A percentile compares a stretch with the other conserved stretches of the same genome.
phyloP scores from a whole-genome alignment of 2,888 invertebrate genomes.

The Orchesella flavescens region DNA sequence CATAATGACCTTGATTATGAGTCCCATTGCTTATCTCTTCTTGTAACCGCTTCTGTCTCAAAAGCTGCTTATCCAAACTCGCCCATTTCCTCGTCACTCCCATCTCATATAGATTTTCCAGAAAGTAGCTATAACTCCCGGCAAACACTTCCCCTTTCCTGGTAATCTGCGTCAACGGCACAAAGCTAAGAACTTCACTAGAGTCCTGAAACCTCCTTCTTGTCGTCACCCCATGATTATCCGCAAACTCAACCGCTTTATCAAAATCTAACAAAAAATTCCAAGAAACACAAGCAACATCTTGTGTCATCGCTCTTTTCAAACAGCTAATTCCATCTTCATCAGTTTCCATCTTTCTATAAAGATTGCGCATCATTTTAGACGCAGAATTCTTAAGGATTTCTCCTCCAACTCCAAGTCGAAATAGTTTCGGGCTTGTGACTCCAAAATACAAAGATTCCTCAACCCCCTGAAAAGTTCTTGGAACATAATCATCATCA shows the following conservation, averaged over 20 bases:
- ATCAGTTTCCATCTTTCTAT: neutral
- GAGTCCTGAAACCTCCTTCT: neutral
- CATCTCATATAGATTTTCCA: slow-evolving; percentile 37
- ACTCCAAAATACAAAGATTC: neutral
- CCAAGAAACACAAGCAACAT: slow-evolving; percentile 25
- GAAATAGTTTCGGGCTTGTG: slow-evolving; percentile 12
- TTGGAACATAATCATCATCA: slow-evolving; percentile 1
- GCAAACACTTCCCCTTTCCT: slow-evolving; percentile 5
- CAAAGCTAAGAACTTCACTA: slow-evolving; percentile 5
- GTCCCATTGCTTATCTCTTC: neutral
- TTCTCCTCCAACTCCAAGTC: slow-evolving; percentile 25
- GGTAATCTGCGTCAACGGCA: slow-evolving; percentile 25
- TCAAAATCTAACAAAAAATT: slow-evolving; percentile 39
- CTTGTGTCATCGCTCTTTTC: neutral
- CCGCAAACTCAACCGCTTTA: slow-evolving; percentile 30
- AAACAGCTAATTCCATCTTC: slow-evolving; percentile 25
- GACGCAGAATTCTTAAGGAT: slow-evolving; percentile 9
- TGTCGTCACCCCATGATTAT: neutral
- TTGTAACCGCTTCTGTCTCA: neutral
- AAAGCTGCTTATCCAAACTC: slow-evolving; percentile 2
- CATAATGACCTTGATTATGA: too few species aligned
- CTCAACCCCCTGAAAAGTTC: neutral
- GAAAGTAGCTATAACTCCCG: slow-evolving; percentile 5
- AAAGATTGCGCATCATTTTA: neutral
- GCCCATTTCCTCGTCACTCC: slow-evolving; percentile 36